A percentile compares a stretch with the other conserved stretches of the same genome.
Conservation (phyloP, 2,888 invertebrate genomes). For the Phanerotoma sp. region DNA sequence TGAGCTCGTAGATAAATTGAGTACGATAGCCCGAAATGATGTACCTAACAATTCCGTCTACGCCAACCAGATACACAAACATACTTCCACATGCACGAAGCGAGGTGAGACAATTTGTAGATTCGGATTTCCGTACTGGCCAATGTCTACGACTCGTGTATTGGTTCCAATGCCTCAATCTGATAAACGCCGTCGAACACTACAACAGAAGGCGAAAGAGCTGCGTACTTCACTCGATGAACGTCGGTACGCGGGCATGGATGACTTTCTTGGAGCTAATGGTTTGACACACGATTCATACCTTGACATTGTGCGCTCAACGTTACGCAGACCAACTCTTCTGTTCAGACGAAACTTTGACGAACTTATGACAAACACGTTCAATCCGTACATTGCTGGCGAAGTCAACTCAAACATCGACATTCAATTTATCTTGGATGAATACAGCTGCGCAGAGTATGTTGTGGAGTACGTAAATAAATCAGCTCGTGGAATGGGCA, state of each 20-base stretch:
- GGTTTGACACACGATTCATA: conserved; percentile 41
- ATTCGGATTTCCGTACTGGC: conserved; percentile 47
- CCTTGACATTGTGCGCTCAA: conserved; percentile 35
- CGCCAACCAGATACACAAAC: conserved; percentile 38
- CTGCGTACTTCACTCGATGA: conserved; percentile 23
- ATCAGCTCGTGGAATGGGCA: conserved; percentile 45
- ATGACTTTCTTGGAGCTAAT: conserved; percentile 44
- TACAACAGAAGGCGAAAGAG: conserved; percentile 11
- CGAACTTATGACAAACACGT: conserved; percentile 31
- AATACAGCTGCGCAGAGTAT: conserved; percentile 54
- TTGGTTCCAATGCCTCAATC: conserved; percentile 34
- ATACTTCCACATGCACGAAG: conserved; percentile 45
- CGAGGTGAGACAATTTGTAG: conserved; percentile 35
- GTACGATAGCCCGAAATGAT: conserved; percentile 33
- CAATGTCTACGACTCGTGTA: conserved; percentile 35
- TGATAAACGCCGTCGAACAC: conserved; percentile 15
- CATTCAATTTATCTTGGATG: conserved; percentile 46
- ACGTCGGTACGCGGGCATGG: conserved; percentile 44
- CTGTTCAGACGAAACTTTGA: conserved; percentile 24
- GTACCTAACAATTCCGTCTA: conserved; percentile 36
- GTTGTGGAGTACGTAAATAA: conserved; percentile 56
- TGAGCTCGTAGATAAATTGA: conserved; percentile 36
- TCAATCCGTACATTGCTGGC: conserved; percentile 33
- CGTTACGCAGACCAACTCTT: conserved; percentile 28
- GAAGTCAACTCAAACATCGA: conserved; percentile 32